Conservation (phyloP, 2,888 invertebrate genomes). For the Exocentrus adspersus region DNA sequence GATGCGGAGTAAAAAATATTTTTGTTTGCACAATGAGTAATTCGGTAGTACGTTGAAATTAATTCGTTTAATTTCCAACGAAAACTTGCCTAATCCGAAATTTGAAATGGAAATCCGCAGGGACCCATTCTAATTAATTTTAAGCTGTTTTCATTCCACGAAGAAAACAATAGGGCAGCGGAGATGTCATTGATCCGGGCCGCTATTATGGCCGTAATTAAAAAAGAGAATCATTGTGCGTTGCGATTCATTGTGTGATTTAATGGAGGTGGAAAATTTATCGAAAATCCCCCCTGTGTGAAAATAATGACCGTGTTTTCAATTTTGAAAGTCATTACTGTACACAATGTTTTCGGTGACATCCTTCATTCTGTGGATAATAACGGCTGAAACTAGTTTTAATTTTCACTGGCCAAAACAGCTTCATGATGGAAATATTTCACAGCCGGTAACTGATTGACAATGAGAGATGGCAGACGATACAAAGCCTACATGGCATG, state of each 20-base stretch:
- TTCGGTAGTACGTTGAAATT: conserved; percentile 24
- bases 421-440: too few species aligned
- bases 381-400: too few species aligned
- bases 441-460: too few species aligned
- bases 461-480: too few species aligned
- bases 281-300: not conserved
- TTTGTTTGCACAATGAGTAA: conserved; percentile 9
- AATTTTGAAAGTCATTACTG: not conserved
- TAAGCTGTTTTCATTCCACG: conserved; percentile 18
- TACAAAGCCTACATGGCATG: too few species aligned
- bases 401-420: too few species aligned
- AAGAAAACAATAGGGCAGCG: conserved; percentile 12
- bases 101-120: conserved; percentile 31
- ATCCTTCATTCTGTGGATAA: not conserved
- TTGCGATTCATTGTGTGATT: not conserved
- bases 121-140: conserved; percentile 24
- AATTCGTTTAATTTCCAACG: conserved; percentile 24
- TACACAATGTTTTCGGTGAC: not conserved
- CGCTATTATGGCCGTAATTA: conserved; percentile 13
- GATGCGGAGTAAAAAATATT: conserved; percentile 15
- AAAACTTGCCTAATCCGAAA: conserved; percentile 27
- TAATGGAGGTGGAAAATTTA: not conserved
- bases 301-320: not conserved
- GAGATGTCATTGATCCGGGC: conserved; percentile 10
- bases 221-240: conserved; percentile 4